phyloP scores from a whole-genome alignment of 2,797 vertebrate species.

The Danio jaintianensis region DNA sequence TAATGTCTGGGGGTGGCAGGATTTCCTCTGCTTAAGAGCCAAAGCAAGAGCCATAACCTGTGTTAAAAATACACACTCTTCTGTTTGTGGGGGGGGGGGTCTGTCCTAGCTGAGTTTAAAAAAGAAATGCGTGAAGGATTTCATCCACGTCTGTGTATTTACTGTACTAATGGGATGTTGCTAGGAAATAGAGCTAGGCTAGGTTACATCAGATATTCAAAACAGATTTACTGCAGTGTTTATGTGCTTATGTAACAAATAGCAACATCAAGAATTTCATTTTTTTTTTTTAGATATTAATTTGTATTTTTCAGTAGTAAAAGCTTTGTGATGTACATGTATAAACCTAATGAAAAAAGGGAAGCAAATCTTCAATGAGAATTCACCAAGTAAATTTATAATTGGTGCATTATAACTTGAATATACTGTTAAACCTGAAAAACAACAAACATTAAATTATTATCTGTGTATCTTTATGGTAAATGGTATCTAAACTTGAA shows the following conservation, averaged over 20 bases:
- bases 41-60: slow-evolving; percentile 59
- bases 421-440: too few relatives aligned
- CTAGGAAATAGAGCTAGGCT: not conserved
- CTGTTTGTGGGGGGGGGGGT: slow-evolving; percentile 66
- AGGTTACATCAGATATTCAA: not conserved
- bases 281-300: too few relatives aligned
- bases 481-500: too few relatives aligned
- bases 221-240: not conserved
- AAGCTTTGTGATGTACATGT: not conserved
- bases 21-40: slow-evolving; percentile 70
- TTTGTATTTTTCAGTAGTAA: not conserved
- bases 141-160: not conserved
- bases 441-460: too few relatives aligned
- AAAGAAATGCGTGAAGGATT: slow-evolving; percentile 31
- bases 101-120: slow-evolving; percentile 52
- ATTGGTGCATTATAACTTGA: too few relatives aligned
- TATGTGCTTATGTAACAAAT: not conserved
- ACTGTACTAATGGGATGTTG: not conserved
- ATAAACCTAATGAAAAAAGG: too few relatives aligned
- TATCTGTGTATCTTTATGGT: too few relatives aligned
- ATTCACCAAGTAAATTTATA: too few relatives aligned
- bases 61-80: slow-evolving; percentile 63
- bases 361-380: too few relatives aligned
- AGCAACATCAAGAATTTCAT: not conserved
- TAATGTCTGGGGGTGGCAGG: slow-evolving; percentile 65